Base-by-base conservation (phyloP, 2,113 vertebrate genomes). In the Oryzias curvinotus region DNA sequence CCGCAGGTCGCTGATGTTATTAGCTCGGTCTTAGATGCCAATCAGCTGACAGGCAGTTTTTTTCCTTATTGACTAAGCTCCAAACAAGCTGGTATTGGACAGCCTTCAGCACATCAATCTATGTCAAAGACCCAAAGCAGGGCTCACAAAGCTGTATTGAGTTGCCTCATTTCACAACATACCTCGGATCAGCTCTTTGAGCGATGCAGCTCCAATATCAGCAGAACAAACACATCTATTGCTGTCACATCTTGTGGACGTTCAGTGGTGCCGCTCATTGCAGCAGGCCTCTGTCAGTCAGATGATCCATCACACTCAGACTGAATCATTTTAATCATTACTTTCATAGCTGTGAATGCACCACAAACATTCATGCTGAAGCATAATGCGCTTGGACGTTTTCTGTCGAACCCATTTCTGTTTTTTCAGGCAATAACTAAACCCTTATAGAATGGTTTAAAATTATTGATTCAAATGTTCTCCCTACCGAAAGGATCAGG, bases 51-150 rank as follows among this genome's bases (percentile, higher is more conserved):
- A 68, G 46, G 44, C 41, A 57, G 49, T 12, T 36, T 36, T 36
- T 36, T 12, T 12, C 36, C 36, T 36, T 36, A 36, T 36, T 36
- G 36, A 36, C 36, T 12, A 73, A 54, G 25, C 25, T 51, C 45
- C 59, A 50, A 45, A 46, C 58, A 58, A 57, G 45, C 57, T 41
- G 43, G 54, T 19, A 67, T 45, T 28, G 72, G 59, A 43, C 8
- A 23, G 63, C 77, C 26, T 4, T 71, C 73, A 71, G 54, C 52
- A 62, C 62, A 64, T 80, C 78, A 42, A 19, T 76, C 70, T 54
- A 60, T 65, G 72, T 63, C 68, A 44, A 52, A 44, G 30, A 36
- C 68, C 63, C 52, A 47, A 14, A 72, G 76, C 73, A 5, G 48
- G 43, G 57, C 23, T 68, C 61, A 14, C 68, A 71, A 60, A 61